Conservation (phyloP, 2,797 vertebrate genomes). For the Premnoplex brunnescens region DNA sequence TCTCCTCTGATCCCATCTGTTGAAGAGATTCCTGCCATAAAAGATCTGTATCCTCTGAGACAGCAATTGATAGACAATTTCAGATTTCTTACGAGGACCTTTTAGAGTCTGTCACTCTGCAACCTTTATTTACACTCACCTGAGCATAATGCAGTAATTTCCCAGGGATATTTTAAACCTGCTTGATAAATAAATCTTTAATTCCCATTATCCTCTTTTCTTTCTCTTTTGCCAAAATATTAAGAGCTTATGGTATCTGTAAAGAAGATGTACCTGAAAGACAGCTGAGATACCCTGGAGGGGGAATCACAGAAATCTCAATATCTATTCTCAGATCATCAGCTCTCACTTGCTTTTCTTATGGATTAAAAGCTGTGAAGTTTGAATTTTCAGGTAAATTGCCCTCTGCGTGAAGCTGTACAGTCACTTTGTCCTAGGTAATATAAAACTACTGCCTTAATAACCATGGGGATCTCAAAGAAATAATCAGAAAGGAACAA, state of each 20-base stretch:
- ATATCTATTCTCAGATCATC: neutral
- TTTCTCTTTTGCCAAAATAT: neutral
- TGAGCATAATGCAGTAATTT: neutral
- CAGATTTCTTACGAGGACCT: neutral
- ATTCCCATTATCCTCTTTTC: neutral
- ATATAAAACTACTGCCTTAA: neutral
- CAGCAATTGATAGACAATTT: neutral
- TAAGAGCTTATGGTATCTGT: neutral
- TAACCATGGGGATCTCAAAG: neutral
- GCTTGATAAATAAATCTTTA: neutral
- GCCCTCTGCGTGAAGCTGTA: neutral
- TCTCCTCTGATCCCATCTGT: neutral
- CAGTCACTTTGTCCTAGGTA: neutral
- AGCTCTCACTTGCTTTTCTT: neutral
- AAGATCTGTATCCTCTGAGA: neutral
- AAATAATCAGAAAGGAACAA: conserved; percentile 15
- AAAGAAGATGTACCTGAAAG: neutral
- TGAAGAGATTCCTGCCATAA: neutral
- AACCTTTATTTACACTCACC: neutral
- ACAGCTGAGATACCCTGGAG: neutral
- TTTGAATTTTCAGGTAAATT: conserved; percentile 7
- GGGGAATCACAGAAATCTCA: neutral
- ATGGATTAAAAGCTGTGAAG: neutral
- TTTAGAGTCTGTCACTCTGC: neutral
- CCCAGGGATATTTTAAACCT: neutral